These are phyloP conservation scores for Laticauda colubrina DNA, from an alignment of 2,113 vertebrate genomes.

Conservation along the genomic window DNA sequence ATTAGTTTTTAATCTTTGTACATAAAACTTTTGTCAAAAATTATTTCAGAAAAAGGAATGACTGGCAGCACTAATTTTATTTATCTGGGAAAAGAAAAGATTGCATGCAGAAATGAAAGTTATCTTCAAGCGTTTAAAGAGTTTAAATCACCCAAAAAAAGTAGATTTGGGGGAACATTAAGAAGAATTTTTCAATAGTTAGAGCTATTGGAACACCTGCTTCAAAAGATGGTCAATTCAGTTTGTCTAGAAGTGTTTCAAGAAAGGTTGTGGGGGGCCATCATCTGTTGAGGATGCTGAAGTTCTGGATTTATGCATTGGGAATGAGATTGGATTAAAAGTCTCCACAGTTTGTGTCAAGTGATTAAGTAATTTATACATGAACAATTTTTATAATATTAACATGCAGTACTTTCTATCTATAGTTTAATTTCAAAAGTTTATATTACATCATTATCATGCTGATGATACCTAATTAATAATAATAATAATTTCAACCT, in stretches of 20 bases:
- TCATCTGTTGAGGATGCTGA: neutral
- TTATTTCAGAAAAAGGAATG: neutral
- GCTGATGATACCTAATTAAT: neutral
- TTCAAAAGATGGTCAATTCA: neutral
- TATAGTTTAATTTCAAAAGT: neutral
- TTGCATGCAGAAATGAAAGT: neutral
- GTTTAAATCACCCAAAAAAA: neutral
- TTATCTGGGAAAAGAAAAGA: neutral
- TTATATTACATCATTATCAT: neutral
- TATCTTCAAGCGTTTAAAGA: neutral
- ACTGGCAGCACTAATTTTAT: neutral
- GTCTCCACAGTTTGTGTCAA: neutral
- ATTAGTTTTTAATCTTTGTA: neutral
- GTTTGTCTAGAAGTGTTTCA: neutral
- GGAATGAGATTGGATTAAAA: neutral
- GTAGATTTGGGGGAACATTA: neutral
- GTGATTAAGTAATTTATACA: neutral
- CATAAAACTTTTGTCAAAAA: neutral
- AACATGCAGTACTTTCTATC: neutral
- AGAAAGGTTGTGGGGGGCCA: neutral
- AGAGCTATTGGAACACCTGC: neutral
- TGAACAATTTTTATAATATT: neutral
- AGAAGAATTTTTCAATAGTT: neutral
- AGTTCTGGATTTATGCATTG: neutral
- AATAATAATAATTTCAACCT: neutral